These are phyloP conservation scores for Camarhynchus parvulus DNA, from an alignment of 2,113 vertebrate genomes.

Conservation along the genomic window DNA sequence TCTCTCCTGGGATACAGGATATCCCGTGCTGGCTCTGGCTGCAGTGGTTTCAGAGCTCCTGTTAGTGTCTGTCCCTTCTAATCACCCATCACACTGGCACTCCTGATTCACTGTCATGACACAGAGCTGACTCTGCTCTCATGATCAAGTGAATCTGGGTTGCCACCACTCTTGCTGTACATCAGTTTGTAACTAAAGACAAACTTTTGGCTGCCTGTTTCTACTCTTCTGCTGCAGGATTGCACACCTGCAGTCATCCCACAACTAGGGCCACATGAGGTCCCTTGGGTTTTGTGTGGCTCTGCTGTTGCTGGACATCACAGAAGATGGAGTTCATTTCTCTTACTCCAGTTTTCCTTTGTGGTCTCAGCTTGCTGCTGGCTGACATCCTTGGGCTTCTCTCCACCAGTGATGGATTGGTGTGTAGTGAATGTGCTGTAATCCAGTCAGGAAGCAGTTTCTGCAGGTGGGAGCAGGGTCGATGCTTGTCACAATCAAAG, in stretches of 20 bases:
- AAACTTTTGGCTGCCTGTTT: background rate
- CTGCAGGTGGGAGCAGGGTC: constrained; percentile 11
- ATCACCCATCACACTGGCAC: background rate
- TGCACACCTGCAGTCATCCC: background rate
- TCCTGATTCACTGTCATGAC: background rate
- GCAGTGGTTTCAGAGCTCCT: background rate
- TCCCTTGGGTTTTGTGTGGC: background rate
- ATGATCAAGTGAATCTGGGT: background rate
- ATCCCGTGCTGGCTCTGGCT: background rate
- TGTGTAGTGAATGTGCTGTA: background rate
- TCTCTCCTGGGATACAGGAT: background rate
- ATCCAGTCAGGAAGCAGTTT: background rate
- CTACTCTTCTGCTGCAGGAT: background rate
- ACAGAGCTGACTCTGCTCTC: background rate
- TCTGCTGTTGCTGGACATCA: background rate
- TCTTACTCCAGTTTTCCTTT: background rate
- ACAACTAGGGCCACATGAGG: background rate
- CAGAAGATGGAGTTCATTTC: background rate
- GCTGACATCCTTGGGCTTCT: background rate
- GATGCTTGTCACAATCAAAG: background rate
- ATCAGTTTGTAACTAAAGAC: background rate
- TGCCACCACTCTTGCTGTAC: background rate
- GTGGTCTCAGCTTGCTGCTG: constrained; percentile 3
- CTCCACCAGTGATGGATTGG: background rate
- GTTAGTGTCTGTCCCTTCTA: background rate